Conservation (phyloP, 2,113 vertebrate genomes). For the Xiphorhynchus elegans region DNA sequence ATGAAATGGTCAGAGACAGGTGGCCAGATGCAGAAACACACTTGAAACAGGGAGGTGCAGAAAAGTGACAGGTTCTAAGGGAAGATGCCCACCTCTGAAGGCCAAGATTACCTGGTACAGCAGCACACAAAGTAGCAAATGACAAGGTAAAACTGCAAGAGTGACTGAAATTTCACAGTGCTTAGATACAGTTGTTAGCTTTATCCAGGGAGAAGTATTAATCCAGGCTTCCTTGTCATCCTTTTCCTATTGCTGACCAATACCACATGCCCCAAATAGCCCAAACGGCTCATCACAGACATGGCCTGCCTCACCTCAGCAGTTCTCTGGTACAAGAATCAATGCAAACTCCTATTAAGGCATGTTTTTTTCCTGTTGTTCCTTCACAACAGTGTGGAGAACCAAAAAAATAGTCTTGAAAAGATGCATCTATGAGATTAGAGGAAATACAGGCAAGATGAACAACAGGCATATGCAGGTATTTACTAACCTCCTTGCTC, state of each 20-base stretch:
- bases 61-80: not conserved
- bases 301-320: not conserved
- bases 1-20: not conserved
- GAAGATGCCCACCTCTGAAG: not conserved
- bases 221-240: not conserved
- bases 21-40: accelerated
- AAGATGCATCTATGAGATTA: not conserved
- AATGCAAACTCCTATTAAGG: not conserved
- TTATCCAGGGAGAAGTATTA: not conserved
- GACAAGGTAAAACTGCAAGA: not conserved
- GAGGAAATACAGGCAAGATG: not conserved
- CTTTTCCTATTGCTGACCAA: not conserved
- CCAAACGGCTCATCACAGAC: not conserved
- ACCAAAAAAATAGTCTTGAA: not conserved
- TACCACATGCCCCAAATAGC: not conserved
- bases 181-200: not conserved
- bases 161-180: not conserved
- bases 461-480: not conserved
- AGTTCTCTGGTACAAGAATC: not conserved
- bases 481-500: not conserved
- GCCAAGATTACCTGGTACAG: not conserved
- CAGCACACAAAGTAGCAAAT: not conserved
- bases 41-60: not conserved
- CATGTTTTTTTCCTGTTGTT: not conserved
- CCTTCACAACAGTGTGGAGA: not conserved